Conservation (phyloP, 2,888 invertebrate genomes). For the Teinopalpus imperialis region DNA sequence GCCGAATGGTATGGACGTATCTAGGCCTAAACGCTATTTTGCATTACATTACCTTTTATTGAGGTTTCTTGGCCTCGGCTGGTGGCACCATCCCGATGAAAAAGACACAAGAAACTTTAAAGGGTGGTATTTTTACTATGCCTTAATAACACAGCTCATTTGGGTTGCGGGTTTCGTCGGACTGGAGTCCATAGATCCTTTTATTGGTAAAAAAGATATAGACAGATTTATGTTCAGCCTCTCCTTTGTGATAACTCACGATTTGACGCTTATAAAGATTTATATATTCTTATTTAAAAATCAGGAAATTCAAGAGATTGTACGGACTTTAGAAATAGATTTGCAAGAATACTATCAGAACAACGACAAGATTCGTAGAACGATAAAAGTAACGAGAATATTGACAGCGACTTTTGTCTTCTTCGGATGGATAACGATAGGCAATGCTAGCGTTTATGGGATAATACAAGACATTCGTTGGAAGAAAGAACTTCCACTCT, state of each 20-base stretch:
- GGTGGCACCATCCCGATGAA: conserved; percentile 76
- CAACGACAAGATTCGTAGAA: conserved; percentile 46
- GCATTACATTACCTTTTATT: conserved; percentile 57
- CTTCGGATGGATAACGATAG: conserved; percentile 73
- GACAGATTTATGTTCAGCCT: conserved; percentile 75
- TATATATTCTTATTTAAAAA: conserved; percentile 71
- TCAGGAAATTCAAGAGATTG: conserved; percentile 62
- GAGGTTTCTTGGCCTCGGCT: conserved; percentile 65
- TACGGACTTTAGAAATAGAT: conserved; percentile 58
- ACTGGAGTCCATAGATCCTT: conserved; percentile 73
- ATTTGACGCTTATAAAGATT: conserved; percentile 66
- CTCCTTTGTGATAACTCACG: conserved; percentile 73
- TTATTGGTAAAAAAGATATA: conserved; percentile 68
- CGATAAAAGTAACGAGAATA: conserved; percentile 54
- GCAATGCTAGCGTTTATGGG: conserved; percentile 64
- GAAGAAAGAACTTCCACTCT: conserved; percentile 49
- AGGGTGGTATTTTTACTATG: conserved; percentile 64
- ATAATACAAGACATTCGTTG: conserved; percentile 62
- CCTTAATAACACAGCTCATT: conserved; percentile 59
- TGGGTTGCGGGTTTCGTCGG: conserved; percentile 72
- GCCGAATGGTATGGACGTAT: conserved; percentile 3
- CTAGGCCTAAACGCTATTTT: conserved; percentile 59
- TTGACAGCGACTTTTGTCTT: conserved; percentile 62
- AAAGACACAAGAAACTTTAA: conserved; percentile 58
- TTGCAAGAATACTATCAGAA: conserved; percentile 66